Conservation (phyloP, 1,140 invertebrate genomes). For the Drosophila bocqueti region DNA sequence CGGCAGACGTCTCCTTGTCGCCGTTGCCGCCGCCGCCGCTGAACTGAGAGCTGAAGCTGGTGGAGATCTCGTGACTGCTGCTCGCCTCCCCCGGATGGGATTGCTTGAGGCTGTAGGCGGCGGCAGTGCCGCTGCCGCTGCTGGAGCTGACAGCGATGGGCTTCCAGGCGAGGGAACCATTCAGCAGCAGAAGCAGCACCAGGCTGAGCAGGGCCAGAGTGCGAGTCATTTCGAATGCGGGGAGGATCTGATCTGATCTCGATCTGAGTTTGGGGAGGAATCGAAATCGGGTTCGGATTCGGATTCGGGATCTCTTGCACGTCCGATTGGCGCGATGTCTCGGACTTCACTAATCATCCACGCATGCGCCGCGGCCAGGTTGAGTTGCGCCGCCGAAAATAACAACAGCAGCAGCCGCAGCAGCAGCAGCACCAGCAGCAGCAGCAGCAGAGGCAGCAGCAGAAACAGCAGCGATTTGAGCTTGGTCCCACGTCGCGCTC, state of each 20-base stretch:
- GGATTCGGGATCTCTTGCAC: slow-evolving; percentile 4
- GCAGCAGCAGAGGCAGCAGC: slow-evolving; percentile 28
- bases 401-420: slow-evolving; percentile 8
- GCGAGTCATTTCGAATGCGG: not conserved
- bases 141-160: slow-evolving; percentile 54
- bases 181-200: slow-evolving; percentile 4
- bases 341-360: slow-evolving; percentile 80
- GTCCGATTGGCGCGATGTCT: slow-evolving; percentile 73
- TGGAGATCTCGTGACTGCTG: slow-evolving; percentile 65
- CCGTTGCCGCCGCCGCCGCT: not conserved
- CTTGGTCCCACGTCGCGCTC: slow-evolving; percentile 31
- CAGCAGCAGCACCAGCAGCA: slow-evolving; percentile 31
- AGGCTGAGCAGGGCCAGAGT: slow-evolving; percentile 8
- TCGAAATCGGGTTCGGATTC: not conserved
- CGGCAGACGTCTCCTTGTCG: slow-evolving; percentile 8
- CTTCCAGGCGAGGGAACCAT: slow-evolving; percentile 61
- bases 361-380: slow-evolving; percentile 65
- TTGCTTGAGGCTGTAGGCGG: slow-evolving; percentile 74
- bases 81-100: slow-evolving; percentile 77
- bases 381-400: slow-evolving; percentile 53
- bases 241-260: not conserved
- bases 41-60: slow-evolving; percentile 58
- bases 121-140: slow-evolving; percentile 34
- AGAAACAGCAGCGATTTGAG: slow-evolving; percentile 14
- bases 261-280: not conserved